phyloP scores from a whole-genome alignment of 2,797 vertebrate genomes.

The Ptychobarbus kaznakovi region DNA sequence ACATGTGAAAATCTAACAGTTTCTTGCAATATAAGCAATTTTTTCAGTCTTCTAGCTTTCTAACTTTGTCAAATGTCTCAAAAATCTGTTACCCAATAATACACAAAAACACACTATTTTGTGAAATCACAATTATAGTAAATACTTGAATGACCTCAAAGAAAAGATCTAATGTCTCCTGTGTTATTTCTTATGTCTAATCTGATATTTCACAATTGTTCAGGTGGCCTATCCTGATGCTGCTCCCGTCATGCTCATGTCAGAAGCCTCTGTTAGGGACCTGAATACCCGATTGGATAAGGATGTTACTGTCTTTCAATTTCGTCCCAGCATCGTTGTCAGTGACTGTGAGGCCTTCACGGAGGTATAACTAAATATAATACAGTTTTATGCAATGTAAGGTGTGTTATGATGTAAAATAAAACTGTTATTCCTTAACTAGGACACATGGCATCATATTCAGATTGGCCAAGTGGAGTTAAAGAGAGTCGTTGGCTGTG shows the following conservation, averaged over 20 bases:
- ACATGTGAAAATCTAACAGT: too few relatives aligned
- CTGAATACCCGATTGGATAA: slow-evolving; percentile 83
- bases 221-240: slow-evolving; percentile 87
- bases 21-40: neutral
- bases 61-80: neutral
- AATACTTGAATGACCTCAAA: neutral
- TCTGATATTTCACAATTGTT: slow-evolving; percentile 7
- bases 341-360: slow-evolving; percentile 84
- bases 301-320: slow-evolving; percentile 81
- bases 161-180: neutral
- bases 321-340: slow-evolving; percentile 90
- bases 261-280: slow-evolving; percentile 87
- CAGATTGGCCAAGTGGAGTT: slow-evolving; percentile 86
- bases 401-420: neutral
- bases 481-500: slow-evolving; percentile 85
- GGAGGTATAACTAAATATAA: slow-evolving; percentile 79
- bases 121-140: neutral
- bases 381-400: neutral
- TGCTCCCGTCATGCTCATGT: slow-evolving; percentile 87
- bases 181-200: slow-evolving; percentile 19
- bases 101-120: neutral
- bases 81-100: neutral
- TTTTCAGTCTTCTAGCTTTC: too few relatives aligned
- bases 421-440: slow-evolving; percentile 20
- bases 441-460: slow-evolving; percentile 92